phyloP scores from a whole-genome alignment of 2,797 vertebrate genomes.

The Eutrigla gurnardus region DNA sequence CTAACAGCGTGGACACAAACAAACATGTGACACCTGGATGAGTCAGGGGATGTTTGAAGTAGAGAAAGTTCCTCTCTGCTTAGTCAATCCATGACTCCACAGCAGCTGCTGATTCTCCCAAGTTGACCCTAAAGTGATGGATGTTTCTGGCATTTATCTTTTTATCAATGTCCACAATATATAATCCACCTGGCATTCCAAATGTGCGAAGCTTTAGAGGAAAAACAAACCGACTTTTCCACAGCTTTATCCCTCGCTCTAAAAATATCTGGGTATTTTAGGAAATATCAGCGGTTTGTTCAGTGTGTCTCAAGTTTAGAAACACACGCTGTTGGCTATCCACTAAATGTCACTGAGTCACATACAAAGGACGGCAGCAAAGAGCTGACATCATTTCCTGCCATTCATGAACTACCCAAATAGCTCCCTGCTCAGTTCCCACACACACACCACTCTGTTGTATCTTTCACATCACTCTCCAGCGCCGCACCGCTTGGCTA shows the following conservation, averaged over 20 bases:
- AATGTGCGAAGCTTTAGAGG: slow-evolving; percentile 4
- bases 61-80: slow-evolving; percentile 22
- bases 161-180: background rate
- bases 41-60: slow-evolving; percentile 31
- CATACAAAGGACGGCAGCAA: slow-evolving; percentile 73
- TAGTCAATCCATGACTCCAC: slow-evolving; percentile 15
- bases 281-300: slow-evolving; percentile 45
- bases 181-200: slow-evolving; percentile 8
- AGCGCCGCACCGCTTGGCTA: slow-evolving; percentile 51
- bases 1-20: slow-evolving; percentile 71
- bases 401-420: slow-evolving; percentile 85
- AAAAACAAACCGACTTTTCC: slow-evolving; percentile 14
- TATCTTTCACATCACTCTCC: slow-evolving; percentile 63
- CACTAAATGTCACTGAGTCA: slow-evolving; percentile 59
- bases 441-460: slow-evolving; percentile 68
- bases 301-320: slow-evolving; percentile 51
- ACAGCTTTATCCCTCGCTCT: slow-evolving; percentile 31
- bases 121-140: slow-evolving; percentile 1
- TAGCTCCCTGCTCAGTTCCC: slow-evolving; percentile 83
- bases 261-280: slow-evolving; percentile 53
- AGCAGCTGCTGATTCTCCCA: slow-evolving; percentile 17
- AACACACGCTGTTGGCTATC: slow-evolving; percentile 46
- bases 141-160: slow-evolving; percentile 13
- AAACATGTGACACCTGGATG: slow-evolving; percentile 12
- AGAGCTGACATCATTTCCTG: slow-evolving; percentile 86